These are phyloP conservation scores for Willowsia nigromaculata DNA, from an alignment of 2,888 invertebrate species.

Conservation along the genomic window DNA sequence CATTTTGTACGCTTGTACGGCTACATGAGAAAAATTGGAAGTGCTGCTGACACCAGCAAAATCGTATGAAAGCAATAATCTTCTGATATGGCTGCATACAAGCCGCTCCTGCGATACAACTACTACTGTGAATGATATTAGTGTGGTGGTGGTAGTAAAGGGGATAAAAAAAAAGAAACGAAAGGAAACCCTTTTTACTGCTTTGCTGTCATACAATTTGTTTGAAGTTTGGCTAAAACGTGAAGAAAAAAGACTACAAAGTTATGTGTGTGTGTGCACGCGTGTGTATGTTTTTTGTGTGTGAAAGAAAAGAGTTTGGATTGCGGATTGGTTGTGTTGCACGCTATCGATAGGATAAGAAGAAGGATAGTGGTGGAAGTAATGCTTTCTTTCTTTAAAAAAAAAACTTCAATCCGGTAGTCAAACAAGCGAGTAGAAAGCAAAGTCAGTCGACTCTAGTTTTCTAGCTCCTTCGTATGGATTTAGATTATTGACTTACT, in stretches of 20 bases:
- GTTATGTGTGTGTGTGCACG: neutral
- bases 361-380: too few species aligned
- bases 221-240: slow-evolving; percentile 31
- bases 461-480: neutral
- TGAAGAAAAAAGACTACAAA: neutral
- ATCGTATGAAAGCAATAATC: neutral
- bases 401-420: neutral
- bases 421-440: neutral
- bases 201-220: neutral
- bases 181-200: neutral
- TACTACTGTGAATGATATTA: neutral
- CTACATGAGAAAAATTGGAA: neutral
- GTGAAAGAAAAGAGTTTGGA: slow-evolving; percentile 1
- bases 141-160: neutral
- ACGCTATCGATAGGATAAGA: too few species aligned
- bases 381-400: too few species aligned
- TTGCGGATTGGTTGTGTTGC: slow-evolving; percentile 44
- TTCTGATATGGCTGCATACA: neutral
- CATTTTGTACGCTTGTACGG: neutral
- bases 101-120: neutral
- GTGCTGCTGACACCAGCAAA: neutral
- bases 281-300: neutral
- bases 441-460: neutral
- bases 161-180: neutral
- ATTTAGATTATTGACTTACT: slow-evolving; percentile 72